Evolutionary conservation across 1,140 invertebrate genomes (phyloP).

Genomic region (Babylonia areolata): DNA sequence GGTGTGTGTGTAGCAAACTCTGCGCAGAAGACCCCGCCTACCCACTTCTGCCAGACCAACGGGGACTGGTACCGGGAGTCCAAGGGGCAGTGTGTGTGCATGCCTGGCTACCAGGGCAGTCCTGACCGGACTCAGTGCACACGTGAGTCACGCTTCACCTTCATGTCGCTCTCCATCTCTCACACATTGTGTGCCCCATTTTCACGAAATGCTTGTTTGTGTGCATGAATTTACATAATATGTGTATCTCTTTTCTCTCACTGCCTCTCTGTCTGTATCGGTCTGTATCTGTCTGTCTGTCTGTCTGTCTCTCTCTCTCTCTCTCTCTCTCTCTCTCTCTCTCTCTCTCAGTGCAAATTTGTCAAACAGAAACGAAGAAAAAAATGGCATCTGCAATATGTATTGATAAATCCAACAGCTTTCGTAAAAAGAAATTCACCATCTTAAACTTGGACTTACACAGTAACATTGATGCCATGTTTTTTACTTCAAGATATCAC

Average conservation of each 20-base stretch:
- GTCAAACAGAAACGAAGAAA: no score
- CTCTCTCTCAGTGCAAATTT: no score
- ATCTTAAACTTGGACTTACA: no score
- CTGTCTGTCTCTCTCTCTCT: slow-evolving; percentile 19
- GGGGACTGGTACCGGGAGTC: slow-evolving; percentile 90
- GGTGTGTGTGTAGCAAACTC: slow-evolving; percentile 70
- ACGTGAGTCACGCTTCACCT: slow-evolving; percentile 34
- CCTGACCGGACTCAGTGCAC: slow-evolving; percentile 69
- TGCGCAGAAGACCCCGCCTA: slow-evolving; percentile 77
- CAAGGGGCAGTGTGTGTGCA: slow-evolving; percentile 93
- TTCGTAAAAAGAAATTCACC: no score
- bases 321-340: slow-evolving; percentile 8
- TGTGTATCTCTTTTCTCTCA: background rate
- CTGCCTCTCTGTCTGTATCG: background rate
- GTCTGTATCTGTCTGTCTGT: slow-evolving; percentile 4
- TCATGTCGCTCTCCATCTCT: background rate
- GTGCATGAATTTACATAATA: background rate
- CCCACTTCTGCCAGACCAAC: slow-evolving; percentile 95
- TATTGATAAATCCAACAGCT: no score
- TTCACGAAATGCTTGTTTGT: background rate
- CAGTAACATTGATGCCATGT: no score
- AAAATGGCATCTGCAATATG: no score
- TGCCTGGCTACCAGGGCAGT: slow-evolving; percentile 93
- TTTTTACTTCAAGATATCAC: no score
- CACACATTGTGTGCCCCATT: background rate